Base-by-base conservation (phyloP, 2,888 invertebrate genomes). In the Drosophila colorata region DNA sequence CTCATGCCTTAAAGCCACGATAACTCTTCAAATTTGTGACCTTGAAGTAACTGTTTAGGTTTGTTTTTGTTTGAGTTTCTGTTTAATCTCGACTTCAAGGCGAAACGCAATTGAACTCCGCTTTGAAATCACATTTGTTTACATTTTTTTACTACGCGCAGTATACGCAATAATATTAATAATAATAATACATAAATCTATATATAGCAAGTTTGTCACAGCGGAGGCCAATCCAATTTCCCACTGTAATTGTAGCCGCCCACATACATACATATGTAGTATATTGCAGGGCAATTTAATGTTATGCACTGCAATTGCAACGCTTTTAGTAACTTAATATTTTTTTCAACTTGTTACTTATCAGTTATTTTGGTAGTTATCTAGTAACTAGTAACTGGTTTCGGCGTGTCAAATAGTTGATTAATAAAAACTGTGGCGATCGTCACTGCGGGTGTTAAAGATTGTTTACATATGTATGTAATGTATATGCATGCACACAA, bases 81-180 rank as follows among this genome's bases (percentile, higher is more conserved):
- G 31, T 53, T 69, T 52, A 58, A 51, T 51, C 43, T 63, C 28
- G 44, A 47, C 52, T 80, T 70, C 76, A 87, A 87, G 81, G 81
- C 53, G 13, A 81, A 52, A 31, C 60, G 55, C 52, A 75, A 73
- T 68, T 81, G 61, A 85, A 78, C 75, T 66, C 37, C 5, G 67
- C 47, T 46, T 66, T 46, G 31, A 71, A 65, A 53, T 58, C 9
- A 9, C 9, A 37, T 61, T 64, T 59, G 44, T 64, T 66, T 48
- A 47, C 16, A 44, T 49, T 59, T 47, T 47, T 61, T 14, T 52
- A 47, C 51, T 60, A 57, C 69, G 78, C 53, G 59, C 16, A 14
- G 35, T 49, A 6, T n/a, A 25, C 25, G 6, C 25, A 2, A 25
- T 28, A 25, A 14, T n/a, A 46, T 28, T 46, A 16, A 44, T 46